Conservation (phyloP, 1,140 invertebrate genomes). For the Cydia pomonella region DNA sequence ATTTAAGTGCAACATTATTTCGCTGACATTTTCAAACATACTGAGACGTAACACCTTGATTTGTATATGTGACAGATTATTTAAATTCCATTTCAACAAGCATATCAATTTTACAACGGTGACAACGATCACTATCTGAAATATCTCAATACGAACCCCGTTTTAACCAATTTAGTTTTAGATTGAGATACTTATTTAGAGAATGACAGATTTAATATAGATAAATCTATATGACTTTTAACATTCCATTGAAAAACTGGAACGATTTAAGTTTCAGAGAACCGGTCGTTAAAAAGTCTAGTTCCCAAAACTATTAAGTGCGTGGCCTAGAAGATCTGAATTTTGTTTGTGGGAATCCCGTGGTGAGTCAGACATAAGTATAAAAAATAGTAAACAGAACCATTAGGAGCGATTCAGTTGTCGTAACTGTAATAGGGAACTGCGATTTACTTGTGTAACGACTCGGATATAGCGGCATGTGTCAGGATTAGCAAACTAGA, state of each 20-base stretch:
- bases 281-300: neutral
- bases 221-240: constrained; percentile 6
- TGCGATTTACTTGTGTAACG: neutral
- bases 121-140: constrained; percentile 16
- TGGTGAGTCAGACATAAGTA: neutral
- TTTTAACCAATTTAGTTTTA: constrained; percentile 13
- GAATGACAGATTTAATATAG: constrained; percentile 31
- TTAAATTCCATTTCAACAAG: neutral
- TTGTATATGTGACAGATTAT: neutral
- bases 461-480: neutral
- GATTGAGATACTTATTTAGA: constrained; percentile 15
- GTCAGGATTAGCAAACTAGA: too few species aligned
- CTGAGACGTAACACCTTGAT: neutral
- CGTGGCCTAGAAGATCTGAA: neutral
- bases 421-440: neutral
- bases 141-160: neutral
- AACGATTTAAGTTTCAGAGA: neutral
- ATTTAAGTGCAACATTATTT: neutral
- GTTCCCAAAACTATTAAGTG: constrained; percentile 3
- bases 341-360: constrained; percentile 15
- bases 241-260: neutral
- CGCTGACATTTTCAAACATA: neutral
- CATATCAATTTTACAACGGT: neutral
- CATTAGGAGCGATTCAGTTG: constrained; percentile 1
- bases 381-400: constrained; percentile 25